Conservation (phyloP, 1,140 invertebrate genomes). For the Lucilia sericata region DNA sequence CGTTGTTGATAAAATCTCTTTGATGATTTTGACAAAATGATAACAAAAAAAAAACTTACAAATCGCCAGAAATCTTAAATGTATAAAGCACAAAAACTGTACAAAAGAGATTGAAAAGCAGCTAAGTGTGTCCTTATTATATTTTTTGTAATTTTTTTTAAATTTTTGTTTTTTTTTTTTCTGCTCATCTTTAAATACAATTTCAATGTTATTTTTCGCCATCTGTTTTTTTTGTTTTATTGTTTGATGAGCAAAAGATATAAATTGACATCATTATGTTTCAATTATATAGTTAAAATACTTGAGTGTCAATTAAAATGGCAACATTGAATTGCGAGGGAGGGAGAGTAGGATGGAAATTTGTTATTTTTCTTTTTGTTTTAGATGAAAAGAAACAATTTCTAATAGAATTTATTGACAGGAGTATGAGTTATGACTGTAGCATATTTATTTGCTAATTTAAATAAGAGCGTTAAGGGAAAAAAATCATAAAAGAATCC, state of each 20-base stretch:
- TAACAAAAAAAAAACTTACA: not conserved
- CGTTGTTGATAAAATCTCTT: not conserved
- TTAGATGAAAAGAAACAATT: not conserved
- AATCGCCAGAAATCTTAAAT: not conserved
- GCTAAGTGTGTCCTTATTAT: constrained; percentile 15
- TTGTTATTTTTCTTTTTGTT: not conserved
- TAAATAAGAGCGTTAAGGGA: too few species aligned
- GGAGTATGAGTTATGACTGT: too few species aligned
- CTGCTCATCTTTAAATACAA: not conserved
- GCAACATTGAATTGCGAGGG: too few species aligned
- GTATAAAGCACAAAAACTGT: not conserved
- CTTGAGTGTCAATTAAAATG: not conserved
- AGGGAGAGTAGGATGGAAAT: too few species aligned
- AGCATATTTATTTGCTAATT: too few species aligned
- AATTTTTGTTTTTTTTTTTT: not conserved
- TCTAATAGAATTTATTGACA: too few species aligned
- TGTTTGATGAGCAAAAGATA: not conserved
- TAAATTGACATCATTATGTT: not conserved
- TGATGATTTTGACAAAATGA: not conserved
- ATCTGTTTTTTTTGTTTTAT: not conserved
- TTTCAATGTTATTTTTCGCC: not conserved
- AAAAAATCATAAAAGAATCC: too few species aligned
- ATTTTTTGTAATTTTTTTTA: not conserved
- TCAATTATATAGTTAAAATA: constrained; percentile 1
- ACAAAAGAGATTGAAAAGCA: not conserved